A percentile compares a stretch with the other conserved stretches of the same genome.
These are phyloP conservation scores for Haemorhous mexicanus DNA, from an alignment of 2,113 vertebrate species.

Conservation along the genomic window DNA sequence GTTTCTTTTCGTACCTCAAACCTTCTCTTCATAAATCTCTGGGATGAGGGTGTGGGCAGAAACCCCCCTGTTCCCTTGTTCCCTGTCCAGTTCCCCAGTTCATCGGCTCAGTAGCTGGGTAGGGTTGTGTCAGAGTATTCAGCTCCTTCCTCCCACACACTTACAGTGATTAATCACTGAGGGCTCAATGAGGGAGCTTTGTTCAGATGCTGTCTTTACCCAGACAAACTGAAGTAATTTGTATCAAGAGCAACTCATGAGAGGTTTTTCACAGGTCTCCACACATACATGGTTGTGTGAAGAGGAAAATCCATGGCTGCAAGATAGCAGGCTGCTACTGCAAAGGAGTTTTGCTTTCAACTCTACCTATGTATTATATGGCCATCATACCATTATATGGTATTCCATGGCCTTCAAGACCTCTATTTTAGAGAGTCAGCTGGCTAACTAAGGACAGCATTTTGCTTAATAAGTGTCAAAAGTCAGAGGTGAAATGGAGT, in stretches of 20 bases:
- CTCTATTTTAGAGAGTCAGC: background rate
- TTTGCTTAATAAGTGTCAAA: slow-evolving; percentile 1
- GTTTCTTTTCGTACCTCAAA: background rate
- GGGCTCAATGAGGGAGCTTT: background rate
- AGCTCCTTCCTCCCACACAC: background rate
- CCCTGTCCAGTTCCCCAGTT: background rate
- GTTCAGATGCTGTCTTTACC: background rate
- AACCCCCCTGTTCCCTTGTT: background rate
- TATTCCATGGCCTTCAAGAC: background rate
- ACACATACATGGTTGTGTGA: background rate
- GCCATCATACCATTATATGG: background rate
- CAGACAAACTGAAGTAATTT: background rate
- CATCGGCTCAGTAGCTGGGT: background rate
- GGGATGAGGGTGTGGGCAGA: background rate
- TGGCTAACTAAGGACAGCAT: background rate
- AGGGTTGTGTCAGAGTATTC: background rate
- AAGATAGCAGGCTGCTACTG: background rate
- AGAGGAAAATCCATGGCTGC: background rate
- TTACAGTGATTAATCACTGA: background rate
- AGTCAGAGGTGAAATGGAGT: background rate
- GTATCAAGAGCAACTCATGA: background rate
- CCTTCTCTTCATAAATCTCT: background rate
- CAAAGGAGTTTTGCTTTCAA: background rate
- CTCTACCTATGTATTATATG: background rate
- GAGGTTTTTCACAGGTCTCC: background rate